Percentiles rank a stretch among this genome's conserved stretches.
Conservation (phyloP, 2,888 invertebrate species). For the Junonia oenone region DNA sequence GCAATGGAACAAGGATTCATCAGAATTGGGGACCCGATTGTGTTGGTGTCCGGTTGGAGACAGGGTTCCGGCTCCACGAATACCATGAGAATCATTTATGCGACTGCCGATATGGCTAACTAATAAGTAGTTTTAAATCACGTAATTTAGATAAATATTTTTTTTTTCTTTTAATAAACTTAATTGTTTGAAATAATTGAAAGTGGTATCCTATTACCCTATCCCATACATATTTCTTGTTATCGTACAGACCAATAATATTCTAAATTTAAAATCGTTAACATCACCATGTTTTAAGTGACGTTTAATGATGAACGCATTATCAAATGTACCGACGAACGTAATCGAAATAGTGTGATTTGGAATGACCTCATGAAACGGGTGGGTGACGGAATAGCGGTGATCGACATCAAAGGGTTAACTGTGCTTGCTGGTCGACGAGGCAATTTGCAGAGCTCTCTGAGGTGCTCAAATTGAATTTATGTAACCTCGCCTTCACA, state of each 20-base stretch:
- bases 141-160: background rate
- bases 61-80: constrained; percentile 85
- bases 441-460: constrained; percentile 64
- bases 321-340: constrained; percentile 1
- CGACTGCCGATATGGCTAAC: constrained; percentile 41
- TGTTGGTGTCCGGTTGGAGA: constrained; percentile 86
- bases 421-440: constrained; percentile 48
- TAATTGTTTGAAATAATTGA: too few species aligned
- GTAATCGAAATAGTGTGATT: constrained; percentile 35
- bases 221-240: too few species aligned
- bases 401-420: constrained; percentile 60
- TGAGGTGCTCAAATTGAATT: constrained; percentile 69
- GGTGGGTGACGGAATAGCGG: constrained; percentile 48
- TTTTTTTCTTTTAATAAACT: background rate
- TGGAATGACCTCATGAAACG: constrained; percentile 39
- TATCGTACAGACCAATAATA: too few species aligned
- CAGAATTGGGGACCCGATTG: constrained; percentile 83
- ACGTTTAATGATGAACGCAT: background rate
- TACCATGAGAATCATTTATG: constrained; percentile 82
- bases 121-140: background rate
- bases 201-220: too few species aligned
- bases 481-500: constrained; percentile 57
- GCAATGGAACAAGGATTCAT: constrained; percentile 83
- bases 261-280: background rate
- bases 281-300: background rate